Conservation (phyloP, 1,140 invertebrate species). For the Heliconius himera region DNA sequence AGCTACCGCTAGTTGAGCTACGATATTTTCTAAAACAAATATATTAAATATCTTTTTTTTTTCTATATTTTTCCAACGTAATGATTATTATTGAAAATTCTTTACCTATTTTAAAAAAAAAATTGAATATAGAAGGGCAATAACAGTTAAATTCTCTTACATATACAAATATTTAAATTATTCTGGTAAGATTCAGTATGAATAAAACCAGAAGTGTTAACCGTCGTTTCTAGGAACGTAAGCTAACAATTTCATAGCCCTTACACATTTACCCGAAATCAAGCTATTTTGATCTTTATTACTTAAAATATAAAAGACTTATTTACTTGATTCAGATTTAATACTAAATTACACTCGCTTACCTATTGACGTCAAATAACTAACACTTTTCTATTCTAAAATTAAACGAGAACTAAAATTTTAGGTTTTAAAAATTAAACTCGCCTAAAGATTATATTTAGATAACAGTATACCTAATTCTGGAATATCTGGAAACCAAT, state of each 20-base stretch:
- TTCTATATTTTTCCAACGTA: no score
- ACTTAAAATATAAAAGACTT: not conserved
- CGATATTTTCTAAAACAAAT: no score
- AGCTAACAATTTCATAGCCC: not conserved
- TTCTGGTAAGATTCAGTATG: not conserved
- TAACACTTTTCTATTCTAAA: not conserved
- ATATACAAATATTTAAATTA: not conserved
- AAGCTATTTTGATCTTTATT: not conserved
- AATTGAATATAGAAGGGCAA: no score
- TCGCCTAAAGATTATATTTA: no score
- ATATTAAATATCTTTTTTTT: no score
- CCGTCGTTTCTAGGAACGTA: not conserved
- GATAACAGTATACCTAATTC: no score
- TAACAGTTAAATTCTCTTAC: no score
- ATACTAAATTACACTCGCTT: not conserved
- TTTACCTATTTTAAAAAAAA: no score
- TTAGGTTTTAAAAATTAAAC: not conserved
- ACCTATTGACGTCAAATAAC: not conserved
- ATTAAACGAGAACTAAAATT: not conserved
- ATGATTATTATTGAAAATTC: no score
- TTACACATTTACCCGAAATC: not conserved
- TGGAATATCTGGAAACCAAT: no score
- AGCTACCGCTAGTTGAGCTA: no score
- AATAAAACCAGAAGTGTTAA: not conserved
- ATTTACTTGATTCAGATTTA: not conserved